Base-by-base conservation (phyloP, 2,888 invertebrate species). In the Synergus itoensis region DNA sequence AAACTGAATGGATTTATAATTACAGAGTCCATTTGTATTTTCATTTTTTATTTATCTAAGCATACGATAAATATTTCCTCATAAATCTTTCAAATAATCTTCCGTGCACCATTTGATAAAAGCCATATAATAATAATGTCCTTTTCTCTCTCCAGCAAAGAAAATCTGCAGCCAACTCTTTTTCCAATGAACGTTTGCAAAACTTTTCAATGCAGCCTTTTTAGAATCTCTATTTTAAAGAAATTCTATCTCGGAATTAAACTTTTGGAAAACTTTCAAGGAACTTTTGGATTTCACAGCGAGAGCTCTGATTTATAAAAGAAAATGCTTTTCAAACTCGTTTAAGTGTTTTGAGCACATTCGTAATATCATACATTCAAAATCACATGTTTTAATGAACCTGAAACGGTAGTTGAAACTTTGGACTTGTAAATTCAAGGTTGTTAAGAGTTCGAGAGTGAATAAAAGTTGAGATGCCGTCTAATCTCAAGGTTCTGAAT, bases 161-260 rank as follows among this genome's bases (percentile, higher is more conserved):
- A 40, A n/a, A 40, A 64, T n/a, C 14, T 21, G 12, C 4, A 28
- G 12, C 41, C 16, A 65, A 36, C 16, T 69, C 48, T 48, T 41
- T 28, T 73, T 1, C 9, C 11, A 53, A 18, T 53, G n/a, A 73
- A 73, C 36, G n/a, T 73, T 48, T 36, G 36, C 14, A 4, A 12
- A 36, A 73, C 11, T 73, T 73, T 73, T 40, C 40, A 48, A 28
- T 53, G n/a, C n/a, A 53, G 36, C 4, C 53, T 36, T 48, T 73
- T 40, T 53, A 73, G 36, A 73, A 73, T 36, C 16, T 73, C 4
- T 1, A 53, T 36, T n/a, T 53, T 1, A 73, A 73, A 73, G 73
- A 73, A 73, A 53, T 73, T 73, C 73, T 73, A 40, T n/a, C 45
- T 7, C n/a, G 5, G n/a, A 53, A 73, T 53, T 73, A 53, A 40